These are phyloP conservation scores for Hypanus sabinus DNA, from an alignment of 2,113 vertebrate genomes.

Conservation along the genomic window DNA sequence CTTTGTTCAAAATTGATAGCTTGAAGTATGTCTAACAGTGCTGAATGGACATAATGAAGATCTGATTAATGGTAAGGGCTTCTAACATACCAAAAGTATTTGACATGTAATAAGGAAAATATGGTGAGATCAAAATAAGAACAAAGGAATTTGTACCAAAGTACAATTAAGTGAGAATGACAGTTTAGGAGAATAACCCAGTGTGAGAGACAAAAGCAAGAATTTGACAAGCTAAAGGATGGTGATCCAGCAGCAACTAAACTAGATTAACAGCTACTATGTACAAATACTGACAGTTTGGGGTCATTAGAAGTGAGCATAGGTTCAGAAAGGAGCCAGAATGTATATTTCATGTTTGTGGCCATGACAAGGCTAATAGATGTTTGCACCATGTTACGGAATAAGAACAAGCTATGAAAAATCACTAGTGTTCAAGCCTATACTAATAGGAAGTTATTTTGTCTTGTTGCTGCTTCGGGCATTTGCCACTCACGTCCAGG, in stretches of 20 bases:
- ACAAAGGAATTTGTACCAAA: neutral
- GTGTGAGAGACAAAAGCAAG: neutral
- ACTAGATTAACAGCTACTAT: neutral
- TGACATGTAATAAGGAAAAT: neutral
- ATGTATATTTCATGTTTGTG: neutral
- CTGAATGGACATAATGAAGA: neutral
- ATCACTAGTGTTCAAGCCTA: neutral
- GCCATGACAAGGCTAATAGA: neutral
- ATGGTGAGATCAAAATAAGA: neutral
- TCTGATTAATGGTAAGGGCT: neutral
- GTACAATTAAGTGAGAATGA: neutral
- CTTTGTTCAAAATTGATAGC: neutral
- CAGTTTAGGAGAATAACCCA: neutral
- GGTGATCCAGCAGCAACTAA: neutral
- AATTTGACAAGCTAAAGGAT: neutral
- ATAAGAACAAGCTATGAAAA: neutral
- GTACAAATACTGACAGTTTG: slow-evolving; percentile 2
- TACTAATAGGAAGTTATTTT: neutral
- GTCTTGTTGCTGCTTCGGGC: neutral
- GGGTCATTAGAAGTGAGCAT: neutral
- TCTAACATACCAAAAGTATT: neutral
- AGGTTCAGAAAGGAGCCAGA: slow-evolving; percentile 1
- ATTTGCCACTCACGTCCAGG: neutral
- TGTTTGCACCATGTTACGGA: neutral
- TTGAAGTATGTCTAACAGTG: neutral